Evolutionary conservation across 1,140 invertebrate genomes (phyloP).

Genomic region (Hyposmocoma kahamanoa): DNA sequence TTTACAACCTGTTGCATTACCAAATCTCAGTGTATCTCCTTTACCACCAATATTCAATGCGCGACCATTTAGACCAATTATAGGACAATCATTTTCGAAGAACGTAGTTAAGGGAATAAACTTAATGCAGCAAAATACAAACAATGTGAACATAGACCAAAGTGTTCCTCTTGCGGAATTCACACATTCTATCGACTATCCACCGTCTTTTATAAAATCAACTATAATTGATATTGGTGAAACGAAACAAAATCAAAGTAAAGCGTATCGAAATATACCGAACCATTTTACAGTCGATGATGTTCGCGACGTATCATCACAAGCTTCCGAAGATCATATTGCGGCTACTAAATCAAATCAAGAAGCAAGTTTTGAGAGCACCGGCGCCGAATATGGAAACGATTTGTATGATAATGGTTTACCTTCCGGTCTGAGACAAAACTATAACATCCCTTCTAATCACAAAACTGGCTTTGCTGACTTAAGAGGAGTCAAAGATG

Average conservation of each 20-base stretch:
- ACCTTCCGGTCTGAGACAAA: slow-evolving; percentile 33
- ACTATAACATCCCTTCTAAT: slow-evolving; percentile 27
- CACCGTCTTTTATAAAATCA: slow-evolving; percentile 76
- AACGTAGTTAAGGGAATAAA: slow-evolving; percentile 33
- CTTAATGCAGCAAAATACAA: slow-evolving; percentile 27
- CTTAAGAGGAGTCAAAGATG: slow-evolving; percentile 56
- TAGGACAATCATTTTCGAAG: slow-evolving; percentile 18
- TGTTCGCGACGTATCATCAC: slow-evolving; percentile 48
- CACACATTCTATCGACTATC: slow-evolving; percentile 79
- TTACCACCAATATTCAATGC: slow-evolving; percentile 76
- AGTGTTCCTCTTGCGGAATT: slow-evolving; percentile 78
- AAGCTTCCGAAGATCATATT: slow-evolving; percentile 66
- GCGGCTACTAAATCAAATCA: slow-evolving; percentile 46
- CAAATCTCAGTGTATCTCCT: slow-evolving; percentile 70
- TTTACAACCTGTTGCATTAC: slow-evolving; percentile 71
- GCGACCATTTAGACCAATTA: slow-evolving; percentile 63
- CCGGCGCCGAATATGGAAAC: slow-evolving; percentile 43
- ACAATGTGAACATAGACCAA: slow-evolving; percentile 72
- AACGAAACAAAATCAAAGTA: slow-evolving; percentile 42
- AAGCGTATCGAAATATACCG: slow-evolving; percentile 51
- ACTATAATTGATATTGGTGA: slow-evolving; percentile 76
- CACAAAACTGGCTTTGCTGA: slow-evolving; percentile 52
- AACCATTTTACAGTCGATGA: slow-evolving; percentile 49
- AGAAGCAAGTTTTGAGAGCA: slow-evolving; percentile 61
- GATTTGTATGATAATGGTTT: slow-evolving; percentile 43